Conservation (phyloP, 2,797 vertebrate species). For the Poeciliopsis turneri region DNA sequence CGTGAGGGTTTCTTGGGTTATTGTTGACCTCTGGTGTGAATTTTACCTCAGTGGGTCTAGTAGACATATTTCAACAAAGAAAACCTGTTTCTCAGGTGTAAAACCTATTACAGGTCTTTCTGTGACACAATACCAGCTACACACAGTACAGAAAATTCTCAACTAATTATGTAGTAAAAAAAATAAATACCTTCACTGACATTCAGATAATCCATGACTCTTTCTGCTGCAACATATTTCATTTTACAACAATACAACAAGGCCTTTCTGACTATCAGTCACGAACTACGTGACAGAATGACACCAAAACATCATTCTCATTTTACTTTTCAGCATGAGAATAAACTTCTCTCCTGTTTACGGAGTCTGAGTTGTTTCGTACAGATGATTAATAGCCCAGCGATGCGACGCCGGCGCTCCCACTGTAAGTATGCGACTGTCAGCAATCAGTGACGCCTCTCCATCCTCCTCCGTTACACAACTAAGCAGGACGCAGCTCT, state of each 20-base stretch:
- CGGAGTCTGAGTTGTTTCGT: constrained; percentile 34
- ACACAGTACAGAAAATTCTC: background rate
- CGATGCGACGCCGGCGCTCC: constrained; percentile 27
- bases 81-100: background rate
- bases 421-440: constrained; percentile 39
- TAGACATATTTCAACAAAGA: background rate
- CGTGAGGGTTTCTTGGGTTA: background rate
- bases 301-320: constrained; percentile 7
- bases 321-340: constrained; percentile 20
- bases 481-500: constrained; percentile 42
- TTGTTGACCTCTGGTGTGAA: background rate
- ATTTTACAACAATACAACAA: background rate
- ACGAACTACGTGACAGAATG: background rate
- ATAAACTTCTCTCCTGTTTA: constrained; percentile 35
- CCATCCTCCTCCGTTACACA: constrained; percentile 40
- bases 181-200: background rate
- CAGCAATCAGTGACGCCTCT: constrained; percentile 40
- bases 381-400: constrained; percentile 51
- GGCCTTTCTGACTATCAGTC: constrained; percentile 4
- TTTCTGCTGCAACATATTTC: constrained; percentile 10
- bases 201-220: background rate
- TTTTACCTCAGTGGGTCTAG: background rate
- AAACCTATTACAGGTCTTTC: background rate
- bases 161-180: background rate
- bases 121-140: background rate